A percentile compares a stretch with the other conserved stretches of the same genome.
Conservation (phyloP, 2,113 vertebrate genomes). For the Forbesichthys papilliferus region DNA sequence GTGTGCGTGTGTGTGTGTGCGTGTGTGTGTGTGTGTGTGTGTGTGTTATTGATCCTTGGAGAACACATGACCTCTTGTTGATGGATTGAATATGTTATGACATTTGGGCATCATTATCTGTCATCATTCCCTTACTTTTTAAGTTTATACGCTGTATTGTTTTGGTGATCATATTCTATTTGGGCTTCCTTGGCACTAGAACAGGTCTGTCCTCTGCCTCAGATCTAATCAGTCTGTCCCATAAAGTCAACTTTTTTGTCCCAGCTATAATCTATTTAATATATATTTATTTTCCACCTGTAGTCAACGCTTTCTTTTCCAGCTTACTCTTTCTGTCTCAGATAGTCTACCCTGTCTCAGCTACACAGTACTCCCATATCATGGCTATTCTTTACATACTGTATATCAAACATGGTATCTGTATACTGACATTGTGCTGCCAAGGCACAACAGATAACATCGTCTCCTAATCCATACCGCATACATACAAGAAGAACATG, state of each 20-base stretch:
- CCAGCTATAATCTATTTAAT: too few species aligned
- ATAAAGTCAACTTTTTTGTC: too few species aligned
- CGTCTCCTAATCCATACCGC: conserved; percentile 19
- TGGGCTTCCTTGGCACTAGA: too few species aligned
- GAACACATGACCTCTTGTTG: neutral
- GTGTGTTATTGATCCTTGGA: neutral
- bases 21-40: conserved; percentile 3
- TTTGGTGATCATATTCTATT: neutral
- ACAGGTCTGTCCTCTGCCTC: too few species aligned
- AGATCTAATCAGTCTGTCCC: too few species aligned
- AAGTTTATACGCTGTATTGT: conserved; percentile 7
- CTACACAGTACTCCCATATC: too few species aligned
- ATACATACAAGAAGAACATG: conserved; percentile 20
- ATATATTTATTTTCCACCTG: too few species aligned
- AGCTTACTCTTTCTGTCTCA: too few species aligned
- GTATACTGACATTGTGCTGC: conserved; percentile 17
- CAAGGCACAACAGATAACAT: conserved; percentile 17
- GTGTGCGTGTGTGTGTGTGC: neutral
- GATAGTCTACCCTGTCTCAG: too few species aligned
- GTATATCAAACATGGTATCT: conserved; percentile 11
- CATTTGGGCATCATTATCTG: conserved; percentile 41
- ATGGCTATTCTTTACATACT: too few species aligned
- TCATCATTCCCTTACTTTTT: conserved; percentile 44
- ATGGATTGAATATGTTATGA: conserved; percentile 28
- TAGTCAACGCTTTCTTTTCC: too few species aligned